Evolutionary conservation across 2,113 vertebrate species (phyloP), one percentile per base, ranked within the genome.

Genomic region (Delphinapterus leucas): DNA sequence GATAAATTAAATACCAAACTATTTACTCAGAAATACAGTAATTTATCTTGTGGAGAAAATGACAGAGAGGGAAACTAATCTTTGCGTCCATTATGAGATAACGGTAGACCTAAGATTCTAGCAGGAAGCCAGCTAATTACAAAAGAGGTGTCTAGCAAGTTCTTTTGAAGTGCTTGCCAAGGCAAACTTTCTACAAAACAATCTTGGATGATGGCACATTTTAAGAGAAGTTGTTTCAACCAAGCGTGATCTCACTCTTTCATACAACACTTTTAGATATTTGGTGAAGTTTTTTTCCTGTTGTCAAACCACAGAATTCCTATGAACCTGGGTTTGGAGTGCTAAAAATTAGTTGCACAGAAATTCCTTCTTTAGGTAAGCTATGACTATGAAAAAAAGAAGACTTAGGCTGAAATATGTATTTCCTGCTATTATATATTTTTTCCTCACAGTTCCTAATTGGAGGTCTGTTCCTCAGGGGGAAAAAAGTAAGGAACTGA

Each of bases 401-500:
- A 86, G 88, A 96, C 98, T 97, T 95, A 90, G 96, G 73, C 89
- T 93, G 74, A 88, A 92, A 94, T 85, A 96, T 74, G 76, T 63
- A 38, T 81, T 77, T 93, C 94, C 92, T 84, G 97, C 96, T 98
- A 98, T 98, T 98, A 97, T 98, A 96, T 79, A 53, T 91, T 96
- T 96, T 95, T 79, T 91, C 97, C 97, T 97, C 98, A 97, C 88
- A 98, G 96, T 63, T 98, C 96, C 97, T 98, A 98, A 97, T 92
- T 96, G 97, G 98, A 98, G 96, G 95, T 95, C 97, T 97, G 84
- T 96, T 98, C 98, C 98, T 93, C 95, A 53, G 94, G 96, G 98
- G 98, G 53, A 88, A 76, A 96, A 98, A 96, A 80, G 92, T 82
- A 93, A 98, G 98, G 98, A 98, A 98, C 97, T 99, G 98, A 99